Percentiles rank a stretch among this genome's conserved stretches.
Evolutionary conservation across 2,797 vertebrate genomes (phyloP).

Genomic region (Sternotherus odoratus): DNA sequence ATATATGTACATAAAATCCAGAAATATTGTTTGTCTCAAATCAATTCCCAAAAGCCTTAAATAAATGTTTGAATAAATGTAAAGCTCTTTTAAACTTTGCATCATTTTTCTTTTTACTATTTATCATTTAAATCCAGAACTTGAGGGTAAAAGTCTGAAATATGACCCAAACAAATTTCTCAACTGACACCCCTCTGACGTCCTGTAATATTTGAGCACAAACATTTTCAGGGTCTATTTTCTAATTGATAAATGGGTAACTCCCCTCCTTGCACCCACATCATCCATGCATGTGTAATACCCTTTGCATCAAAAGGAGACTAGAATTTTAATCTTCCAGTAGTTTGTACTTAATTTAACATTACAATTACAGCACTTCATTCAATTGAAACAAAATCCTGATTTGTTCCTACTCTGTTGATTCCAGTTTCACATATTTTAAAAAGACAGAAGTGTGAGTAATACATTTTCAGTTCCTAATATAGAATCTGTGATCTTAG

Average conservation of each 20-base stretch:
- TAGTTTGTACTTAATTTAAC: neutral
- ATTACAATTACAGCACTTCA: neutral
- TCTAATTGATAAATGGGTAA: neutral
- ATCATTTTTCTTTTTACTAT: neutral
- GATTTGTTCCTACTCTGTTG: neutral
- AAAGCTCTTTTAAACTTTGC: neutral
- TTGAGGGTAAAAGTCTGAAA: neutral
- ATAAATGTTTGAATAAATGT: neutral
- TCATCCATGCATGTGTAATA: neutral
- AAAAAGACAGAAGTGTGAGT: neutral
- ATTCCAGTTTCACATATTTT: neutral
- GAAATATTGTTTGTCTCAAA: neutral
- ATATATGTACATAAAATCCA: no score
- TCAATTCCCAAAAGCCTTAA: neutral
- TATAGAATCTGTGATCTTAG: neutral
- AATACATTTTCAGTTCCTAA: slow-evolving; percentile 17
- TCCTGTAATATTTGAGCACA: fast-evolving
- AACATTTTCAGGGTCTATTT: neutral
- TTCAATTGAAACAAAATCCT: neutral
- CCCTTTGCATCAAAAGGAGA: neutral
- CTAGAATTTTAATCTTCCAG: neutral
- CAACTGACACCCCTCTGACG: neutral
- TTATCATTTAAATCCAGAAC: neutral
- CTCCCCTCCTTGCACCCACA: neutral
- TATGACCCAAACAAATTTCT: neutral